Base-by-base conservation (phyloP, 2,113 vertebrate species). In the Xiphophorus hellerii region DNA sequence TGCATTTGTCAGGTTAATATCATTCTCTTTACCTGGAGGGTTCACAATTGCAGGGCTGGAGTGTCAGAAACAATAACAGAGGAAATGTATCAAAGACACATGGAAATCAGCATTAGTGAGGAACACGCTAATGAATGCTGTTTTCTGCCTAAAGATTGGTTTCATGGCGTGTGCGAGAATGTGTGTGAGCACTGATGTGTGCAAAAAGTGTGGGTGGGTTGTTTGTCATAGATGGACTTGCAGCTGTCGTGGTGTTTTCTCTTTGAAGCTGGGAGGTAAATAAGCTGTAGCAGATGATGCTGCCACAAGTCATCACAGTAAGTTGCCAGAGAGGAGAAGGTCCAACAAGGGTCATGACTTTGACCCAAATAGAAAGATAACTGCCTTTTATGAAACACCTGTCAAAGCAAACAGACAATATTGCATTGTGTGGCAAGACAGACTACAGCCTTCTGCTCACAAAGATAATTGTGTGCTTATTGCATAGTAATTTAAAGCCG, bases 261-360 rank as follows among this genome's bases (percentile, higher is more conserved):
- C 86, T 92, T 92, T 93, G 91, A 93, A 85, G 84, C 75, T 2
- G 37, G 80, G 80, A 78, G 78, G 84, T 85, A 90, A 93, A 90
- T 85, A 77, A 90, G 88, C 78, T 69, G 78, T 76, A 71, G 84
- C 77, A 78, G 88, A 87, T 89, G 84, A 92, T 65, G 67, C 67
- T 78, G 83, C 89, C 87, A 72, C 87, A 69, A 90, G 86, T 62
- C 70, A 22, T 86, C 87, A 66, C 91, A 88, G 89, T 76, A 42
- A 78, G 91, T 37, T 13, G 0, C 35, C 75, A 60, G 63, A 66
- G 70, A 74, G 20, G 48, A 74, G 70, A 74, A 48, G 48, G 78
- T 84, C 81, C 62, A 37, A 33, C 77, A 60, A 70, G 60, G 78
- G 80, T 69, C 73, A 29, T 12, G 65, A 61, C 76, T 86, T 87